These are phyloP conservation scores for Thera obeliscata DNA, from an alignment of 2,888 invertebrate genomes.

Conservation along the genomic window DNA sequence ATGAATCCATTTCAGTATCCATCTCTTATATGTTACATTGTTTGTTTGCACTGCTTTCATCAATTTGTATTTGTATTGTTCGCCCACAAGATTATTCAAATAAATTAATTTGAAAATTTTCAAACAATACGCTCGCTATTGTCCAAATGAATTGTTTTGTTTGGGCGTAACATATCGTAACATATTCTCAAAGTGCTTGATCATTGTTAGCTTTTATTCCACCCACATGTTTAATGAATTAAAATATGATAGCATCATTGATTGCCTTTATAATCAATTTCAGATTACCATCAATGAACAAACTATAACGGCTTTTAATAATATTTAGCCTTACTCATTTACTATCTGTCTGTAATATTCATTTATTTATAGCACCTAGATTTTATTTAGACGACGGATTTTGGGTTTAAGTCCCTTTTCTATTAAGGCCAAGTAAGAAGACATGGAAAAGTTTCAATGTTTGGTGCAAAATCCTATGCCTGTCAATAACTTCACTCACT, in stretches of 20 bases:
- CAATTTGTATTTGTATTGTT: constrained; percentile 32
- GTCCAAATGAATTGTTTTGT: constrained; percentile 75
- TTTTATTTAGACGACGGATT: too few species aligned
- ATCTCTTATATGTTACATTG: too few species aligned
- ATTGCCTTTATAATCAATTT: constrained; percentile 31
- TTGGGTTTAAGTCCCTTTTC: too few species aligned
- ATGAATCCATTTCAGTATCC: too few species aligned
- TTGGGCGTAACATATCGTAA: constrained; percentile 59
- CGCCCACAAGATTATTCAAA: constrained; percentile 64
- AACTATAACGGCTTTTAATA: neutral
- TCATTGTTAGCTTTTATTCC: constrained; percentile 73
- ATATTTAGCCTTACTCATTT: neutral
- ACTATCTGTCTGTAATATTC: neutral
- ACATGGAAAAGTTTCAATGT: neutral
- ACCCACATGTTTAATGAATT: constrained; percentile 68
- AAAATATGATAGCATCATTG: constrained; percentile 30
- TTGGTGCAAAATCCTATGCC: neutral
- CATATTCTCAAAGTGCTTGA: constrained; percentile 63
- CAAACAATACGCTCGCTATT: constrained; percentile 74
- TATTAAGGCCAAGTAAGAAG: neutral
- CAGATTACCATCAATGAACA: constrained; percentile 29
- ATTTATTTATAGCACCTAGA: too few species aligned
- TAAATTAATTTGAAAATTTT: constrained; percentile 63
- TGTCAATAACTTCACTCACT: constrained; percentile 12
- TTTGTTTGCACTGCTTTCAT: neutral